Base-by-base conservation (phyloP, 2,888 invertebrate genomes). In the Melinaea marsaeus region DNA sequence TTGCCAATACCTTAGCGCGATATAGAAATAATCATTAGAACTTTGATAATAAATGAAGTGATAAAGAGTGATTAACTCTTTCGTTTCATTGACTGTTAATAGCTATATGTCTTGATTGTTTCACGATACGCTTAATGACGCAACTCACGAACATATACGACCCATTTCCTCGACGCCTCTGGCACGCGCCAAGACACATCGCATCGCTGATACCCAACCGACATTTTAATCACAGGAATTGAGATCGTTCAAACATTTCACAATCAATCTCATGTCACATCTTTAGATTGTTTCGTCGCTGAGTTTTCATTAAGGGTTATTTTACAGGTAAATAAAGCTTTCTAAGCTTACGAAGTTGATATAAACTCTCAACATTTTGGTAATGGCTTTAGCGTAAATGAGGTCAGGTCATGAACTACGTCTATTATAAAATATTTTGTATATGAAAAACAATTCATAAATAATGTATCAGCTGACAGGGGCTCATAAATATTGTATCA, bases 221-320 rank as follows among this genome's bases (percentile, higher is more conserved):
- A 64, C 64, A 58, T 55, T 46, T 64, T 61, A 64, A 61, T 61
- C 58, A 61, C 61, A 55, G 47, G 54, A 35, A 61, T 45, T 60
- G 58, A 61, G 58, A 55, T 58, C 55, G 48, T 35, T 55, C 37
- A 45, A 61, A 58, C 61, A 64, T 64, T 64, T 58, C 64, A 46
- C 61, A 64, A 61, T 64, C 64, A 58, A 61, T 58, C 55, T 46
- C 9, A 46, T 33, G 60, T 60, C 57, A 32, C 60, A 9, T 46
- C 13, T 51, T 51, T 22, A 7, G 51, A 51, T 51, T 51, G 51
- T 48, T 48, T 48, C 37, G 48, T 48, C 4, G 13, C 32, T 32
- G 32, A 32, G 11, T 11, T 51, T 9, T 32, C 1, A 32, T 51
- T 32, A 32, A 32, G 22, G 32, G 22, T 51, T 51, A 51, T 51